Evolutionary conservation across 2,113 vertebrate genomes (phyloP).

Genomic region (Apteryx mantelli): DNA sequence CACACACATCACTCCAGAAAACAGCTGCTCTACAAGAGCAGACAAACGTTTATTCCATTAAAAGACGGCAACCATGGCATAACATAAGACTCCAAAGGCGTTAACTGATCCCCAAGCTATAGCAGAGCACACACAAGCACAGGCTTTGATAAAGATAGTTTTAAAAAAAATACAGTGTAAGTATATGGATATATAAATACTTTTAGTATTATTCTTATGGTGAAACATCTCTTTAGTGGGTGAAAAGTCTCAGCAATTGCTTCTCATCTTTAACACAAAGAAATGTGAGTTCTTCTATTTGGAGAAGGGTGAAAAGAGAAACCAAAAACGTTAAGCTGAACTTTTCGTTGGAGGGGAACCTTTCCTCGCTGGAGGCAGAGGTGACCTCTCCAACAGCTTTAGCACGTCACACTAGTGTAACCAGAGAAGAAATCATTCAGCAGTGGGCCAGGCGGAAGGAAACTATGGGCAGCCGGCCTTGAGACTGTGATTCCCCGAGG

Average conservation of each 20-base stretch:
- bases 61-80: background rate
- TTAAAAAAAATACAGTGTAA: background rate
- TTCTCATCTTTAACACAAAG: background rate
- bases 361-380: background rate
- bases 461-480: background rate
- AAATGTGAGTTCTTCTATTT: rapidly evolving
- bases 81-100: background rate
- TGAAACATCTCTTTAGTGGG: rapidly evolving
- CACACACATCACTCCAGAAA: background rate
- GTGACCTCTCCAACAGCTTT: background rate
- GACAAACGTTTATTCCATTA: background rate
- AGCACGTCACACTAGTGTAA: background rate
- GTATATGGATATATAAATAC: background rate
- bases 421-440: background rate
- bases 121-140: background rate
- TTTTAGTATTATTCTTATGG: background rate
- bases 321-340: background rate
- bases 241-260: background rate
- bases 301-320: background rate
- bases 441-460: background rate
- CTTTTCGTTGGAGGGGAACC: background rate
- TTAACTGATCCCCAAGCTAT: background rate
- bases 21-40: background rate
- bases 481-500: rapidly evolving
- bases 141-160: background rate